Conservation (phyloP, 23 tunicate species). For the Styela clava region DNA sequence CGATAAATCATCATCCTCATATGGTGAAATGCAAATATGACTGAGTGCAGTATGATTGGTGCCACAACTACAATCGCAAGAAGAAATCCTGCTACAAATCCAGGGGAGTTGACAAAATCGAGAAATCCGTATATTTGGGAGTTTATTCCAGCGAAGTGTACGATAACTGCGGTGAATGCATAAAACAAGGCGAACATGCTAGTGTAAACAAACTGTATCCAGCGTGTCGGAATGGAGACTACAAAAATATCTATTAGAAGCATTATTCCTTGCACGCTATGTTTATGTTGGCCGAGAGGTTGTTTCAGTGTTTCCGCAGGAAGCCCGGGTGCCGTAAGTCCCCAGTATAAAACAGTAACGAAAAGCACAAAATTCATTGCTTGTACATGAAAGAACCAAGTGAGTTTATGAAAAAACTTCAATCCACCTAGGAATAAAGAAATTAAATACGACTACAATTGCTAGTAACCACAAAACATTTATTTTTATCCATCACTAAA, state of each 20-base stretch:
- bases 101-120: slow-evolving; percentile 3
- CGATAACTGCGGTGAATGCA: not conserved
- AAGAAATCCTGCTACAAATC: slow-evolving; percentile 7
- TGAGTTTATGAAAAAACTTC: not conserved
- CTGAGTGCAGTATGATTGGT: slow-evolving; percentile 3
- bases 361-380: not conserved
- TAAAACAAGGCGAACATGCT: not conserved
- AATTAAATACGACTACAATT: not conserved
- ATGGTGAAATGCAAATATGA: slow-evolving; percentile 15
- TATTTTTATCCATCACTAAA: not conserved
- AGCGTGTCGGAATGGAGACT: slow-evolving; percentile 12
- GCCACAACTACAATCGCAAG: slow-evolving; percentile 1
- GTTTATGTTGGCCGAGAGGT: slow-evolving; percentile 20
- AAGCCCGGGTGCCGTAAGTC: not conserved
- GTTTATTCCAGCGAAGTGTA: slow-evolving; percentile 20
- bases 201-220: slow-evolving; percentile 18
- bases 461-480: not conserved
- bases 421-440: not conserved
- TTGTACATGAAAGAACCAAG: slow-evolving; percentile 26
- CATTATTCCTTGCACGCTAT: slow-evolving; percentile 6
- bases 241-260: slow-evolving; percentile 20
- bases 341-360: slow-evolving; percentile 11
- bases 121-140: slow-evolving; percentile 16
- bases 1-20: slow-evolving; percentile 7
- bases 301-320: not conserved